Conservation (phyloP, 2,113 vertebrate species). For the Aspiorhynchus laticeps region DNA sequence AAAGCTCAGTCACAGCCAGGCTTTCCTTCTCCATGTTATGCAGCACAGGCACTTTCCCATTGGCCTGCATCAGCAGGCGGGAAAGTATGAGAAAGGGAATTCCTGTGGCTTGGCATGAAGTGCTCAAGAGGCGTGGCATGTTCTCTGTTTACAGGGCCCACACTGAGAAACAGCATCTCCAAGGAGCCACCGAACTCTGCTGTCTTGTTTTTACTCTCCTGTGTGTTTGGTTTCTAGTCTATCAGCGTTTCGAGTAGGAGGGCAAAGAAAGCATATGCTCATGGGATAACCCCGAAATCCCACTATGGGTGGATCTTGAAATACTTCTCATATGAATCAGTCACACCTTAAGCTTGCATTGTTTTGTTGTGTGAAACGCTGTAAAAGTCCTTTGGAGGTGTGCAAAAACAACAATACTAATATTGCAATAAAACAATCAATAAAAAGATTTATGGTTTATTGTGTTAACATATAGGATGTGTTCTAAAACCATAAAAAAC, state of each 20-base stretch:
- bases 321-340: slow-evolving; percentile 40
- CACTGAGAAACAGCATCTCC: slow-evolving; percentile 70
- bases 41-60: slow-evolving; percentile 55
- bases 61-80: slow-evolving; percentile 71
- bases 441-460: slow-evolving; percentile 1
- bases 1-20: not conserved
- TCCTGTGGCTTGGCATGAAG: slow-evolving; percentile 77
- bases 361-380: not conserved
- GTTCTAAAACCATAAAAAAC: not conserved
- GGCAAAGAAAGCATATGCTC: slow-evolving; percentile 54
- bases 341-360: slow-evolving; percentile 11
- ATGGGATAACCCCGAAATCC: slow-evolving; percentile 22
- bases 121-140: slow-evolving; percentile 71
- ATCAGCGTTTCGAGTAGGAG: slow-evolving; percentile 47
- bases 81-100: slow-evolving; percentile 72
- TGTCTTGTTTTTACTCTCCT: slow-evolving; percentile 59
- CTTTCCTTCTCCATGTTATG: slow-evolving; percentile 61
- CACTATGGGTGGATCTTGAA: slow-evolving; percentile 26
- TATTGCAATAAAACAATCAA: not conserved
- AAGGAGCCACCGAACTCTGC: slow-evolving; percentile 60
- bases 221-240: slow-evolving; percentile 43
- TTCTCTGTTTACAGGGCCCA: slow-evolving; percentile 71
- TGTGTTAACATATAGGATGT: not conserved
- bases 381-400: not conserved
- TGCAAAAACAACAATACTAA: not conserved